These are phyloP conservation scores for Diadromus collaris DNA, from an alignment of 2,888 invertebrate species.

Conservation along the genomic window DNA sequence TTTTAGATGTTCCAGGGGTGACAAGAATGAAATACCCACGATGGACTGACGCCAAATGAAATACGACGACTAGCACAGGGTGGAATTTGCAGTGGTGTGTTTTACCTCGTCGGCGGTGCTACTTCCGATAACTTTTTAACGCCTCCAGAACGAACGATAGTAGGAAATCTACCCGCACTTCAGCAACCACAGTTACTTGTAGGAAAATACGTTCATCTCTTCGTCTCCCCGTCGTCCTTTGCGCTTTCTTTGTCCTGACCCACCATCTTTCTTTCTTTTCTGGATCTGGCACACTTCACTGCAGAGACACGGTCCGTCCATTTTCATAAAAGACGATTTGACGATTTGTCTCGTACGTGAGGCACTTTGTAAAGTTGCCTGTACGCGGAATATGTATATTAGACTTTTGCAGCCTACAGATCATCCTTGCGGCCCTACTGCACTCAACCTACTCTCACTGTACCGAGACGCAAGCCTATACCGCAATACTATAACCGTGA, in stretches of 20 bases:
- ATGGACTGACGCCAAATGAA: constrained; percentile 60
- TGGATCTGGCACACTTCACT: constrained; percentile 53
- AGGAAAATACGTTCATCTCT: constrained; percentile 45
- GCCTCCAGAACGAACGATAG: constrained; percentile 28
- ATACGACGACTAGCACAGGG: constrained; percentile 52
- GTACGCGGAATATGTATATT: constrained; percentile 5
- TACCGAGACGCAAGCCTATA: constrained; percentile 18
- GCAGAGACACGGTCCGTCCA: constrained; percentile 67
- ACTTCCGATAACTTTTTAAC: constrained; percentile 59
- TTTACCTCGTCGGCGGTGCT: constrained; percentile 42
- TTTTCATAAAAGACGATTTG: constrained; percentile 69
- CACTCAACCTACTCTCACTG: constrained; percentile 1
- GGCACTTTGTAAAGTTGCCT: constrained; percentile 60
- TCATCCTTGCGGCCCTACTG: constrained; percentile 12
- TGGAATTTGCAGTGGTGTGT: constrained; percentile 22
- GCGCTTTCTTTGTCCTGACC: constrained; percentile 17
- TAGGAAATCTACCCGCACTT: constrained; percentile 22
- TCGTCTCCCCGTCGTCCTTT: constrained; percentile 8
- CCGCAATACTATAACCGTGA: constrained; percentile 22
- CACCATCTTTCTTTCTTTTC: constrained; percentile 32
- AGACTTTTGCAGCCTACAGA: constrained; percentile 6
- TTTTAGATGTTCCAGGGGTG: not conserved
- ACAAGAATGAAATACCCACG: constrained; percentile 48
- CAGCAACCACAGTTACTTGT: constrained; percentile 7
- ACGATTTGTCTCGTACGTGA: constrained; percentile 66